These are phyloP conservation scores for Ptilodon capucinus DNA, from an alignment of 2,888 invertebrate species.

Conservation along the genomic window DNA sequence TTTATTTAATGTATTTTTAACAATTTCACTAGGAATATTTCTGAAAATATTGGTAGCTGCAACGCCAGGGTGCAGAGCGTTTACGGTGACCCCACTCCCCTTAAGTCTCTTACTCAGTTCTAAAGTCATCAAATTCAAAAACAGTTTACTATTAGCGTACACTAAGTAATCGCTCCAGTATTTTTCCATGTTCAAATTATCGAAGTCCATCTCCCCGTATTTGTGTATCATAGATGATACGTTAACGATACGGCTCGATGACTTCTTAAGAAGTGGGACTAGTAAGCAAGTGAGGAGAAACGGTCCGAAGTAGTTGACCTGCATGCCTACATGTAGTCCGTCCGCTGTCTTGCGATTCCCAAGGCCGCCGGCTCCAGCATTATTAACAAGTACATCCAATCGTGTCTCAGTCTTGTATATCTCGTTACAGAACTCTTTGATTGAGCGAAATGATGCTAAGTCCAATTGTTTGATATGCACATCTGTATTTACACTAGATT, in stretches of 20 bases:
- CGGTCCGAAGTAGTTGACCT: slow-evolving; percentile 87
- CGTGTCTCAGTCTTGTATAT: slow-evolving; percentile 73
- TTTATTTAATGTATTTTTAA: slow-evolving; percentile 40
- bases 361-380: slow-evolving; percentile 80
- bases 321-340: slow-evolving; percentile 86
- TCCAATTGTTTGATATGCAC: slow-evolving; percentile 66
- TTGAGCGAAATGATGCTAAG: slow-evolving; percentile 70
- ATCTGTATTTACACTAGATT: slow-evolving; percentile 60
- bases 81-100: slow-evolving; percentile 85
- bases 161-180: slow-evolving; percentile 77
- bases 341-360: slow-evolving; percentile 83
- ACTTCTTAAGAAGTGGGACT: slow-evolving; percentile 76
- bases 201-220: slow-evolving; percentile 69
- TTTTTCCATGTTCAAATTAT: slow-evolving; percentile 76
- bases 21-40: slow-evolving; percentile 76
- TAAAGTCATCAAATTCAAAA: slow-evolving; percentile 84
- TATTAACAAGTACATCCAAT: slow-evolving; percentile 83
- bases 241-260: slow-evolving; percentile 85
- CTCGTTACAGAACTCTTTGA: slow-evolving; percentile 81
- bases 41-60: slow-evolving; percentile 85
- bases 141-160: slow-evolving; percentile 83
- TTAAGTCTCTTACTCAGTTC: slow-evolving; percentile 83
- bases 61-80: slow-evolving; percentile 88
- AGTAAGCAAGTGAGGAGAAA: slow-evolving; percentile 87
- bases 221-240: slow-evolving; percentile 84